Evolutionary conservation across 35 echinoderm and acorn worm genomes (phyloP), one percentile per base, ranked within the genome.

Genomic region (Eucidaris tribuloides): DNA sequence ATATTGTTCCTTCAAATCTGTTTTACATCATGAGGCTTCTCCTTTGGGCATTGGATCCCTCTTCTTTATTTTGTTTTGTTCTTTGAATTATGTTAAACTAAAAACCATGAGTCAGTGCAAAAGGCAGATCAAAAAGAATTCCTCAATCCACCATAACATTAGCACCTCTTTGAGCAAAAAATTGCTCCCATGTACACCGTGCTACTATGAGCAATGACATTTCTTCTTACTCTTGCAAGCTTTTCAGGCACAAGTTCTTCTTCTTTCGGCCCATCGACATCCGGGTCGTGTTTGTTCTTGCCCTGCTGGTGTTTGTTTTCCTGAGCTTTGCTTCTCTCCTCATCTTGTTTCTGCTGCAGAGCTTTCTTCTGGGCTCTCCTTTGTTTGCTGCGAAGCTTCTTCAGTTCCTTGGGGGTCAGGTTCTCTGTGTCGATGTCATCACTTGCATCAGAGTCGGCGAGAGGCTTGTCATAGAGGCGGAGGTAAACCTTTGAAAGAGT

Each of bases 371-470:
- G 90, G 15, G 90, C 96, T 65, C 96, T 41, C 29, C 96, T 85
- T 81, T 99, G 96, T 45, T 99, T 99, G 55, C 96, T 99, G 22
- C 91, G 89, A n/a, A 99, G 59, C 76, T 99, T 99, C 87, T 99
- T 99, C 33, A 99, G 65, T 57, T 99, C 96, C 83, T 99, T 99
- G 20, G 90, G 77, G 48, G 61, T 99, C 11, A 99, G 87, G 65
- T 99, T 99, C 40, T 91, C 91, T 24, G 84, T 85, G 46, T 99
- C 91, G 23, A 99, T 65, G 82, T 93, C 78, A 29, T 93, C 96
- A 5, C 56, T 33, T 41, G 66, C 80, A 44, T 93, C 84, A 9
- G 79, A 78, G 72, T 99, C 96, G 45, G 59, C 61, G 45, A 99
- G 38, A 34, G 96, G 96, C 80, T 99, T 92, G 64, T 99, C 96